phyloP scores from a whole-genome alignment of 1,140 invertebrate genomes.

The Chymomyza costata region DNA sequence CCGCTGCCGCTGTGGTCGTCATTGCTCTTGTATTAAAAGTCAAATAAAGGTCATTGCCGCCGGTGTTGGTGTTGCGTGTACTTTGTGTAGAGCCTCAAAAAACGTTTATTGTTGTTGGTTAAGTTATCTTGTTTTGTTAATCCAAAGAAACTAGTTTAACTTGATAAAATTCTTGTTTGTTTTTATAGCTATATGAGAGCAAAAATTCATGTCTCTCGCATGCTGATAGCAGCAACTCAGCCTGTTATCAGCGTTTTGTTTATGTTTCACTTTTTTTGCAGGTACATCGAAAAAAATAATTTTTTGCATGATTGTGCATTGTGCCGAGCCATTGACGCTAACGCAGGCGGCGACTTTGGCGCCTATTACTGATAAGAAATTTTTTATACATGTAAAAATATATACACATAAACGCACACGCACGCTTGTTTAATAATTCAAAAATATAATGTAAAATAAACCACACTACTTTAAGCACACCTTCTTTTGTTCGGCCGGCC shows the following conservation, averaged over 20 bases:
- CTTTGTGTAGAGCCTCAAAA: slow-evolving; percentile 47
- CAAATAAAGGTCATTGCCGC: slow-evolving; percentile 66
- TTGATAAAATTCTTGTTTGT: slow-evolving; percentile 49
- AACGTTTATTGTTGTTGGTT: slow-evolving; percentile 60
- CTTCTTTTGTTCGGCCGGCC: no score
- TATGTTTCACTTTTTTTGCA: slow-evolving; percentile 64
- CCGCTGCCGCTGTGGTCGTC: slow-evolving; percentile 49
- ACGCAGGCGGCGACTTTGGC: slow-evolving; percentile 28
- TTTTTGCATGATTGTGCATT: slow-evolving; percentile 40
- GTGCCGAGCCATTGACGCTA: slow-evolving; percentile 29
- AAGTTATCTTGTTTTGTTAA: slow-evolving; percentile 29
- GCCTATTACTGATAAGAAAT: slow-evolving; percentile 51
- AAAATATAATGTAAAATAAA: no score
- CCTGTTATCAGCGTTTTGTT: slow-evolving; percentile 59
- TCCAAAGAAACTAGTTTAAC: slow-evolving; percentile 62
- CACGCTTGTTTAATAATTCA: no score
- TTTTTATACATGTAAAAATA: no score
- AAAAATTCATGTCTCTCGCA: slow-evolving; percentile 17
- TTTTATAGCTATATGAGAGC: slow-evolving; percentile 14
- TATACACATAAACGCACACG: no score
- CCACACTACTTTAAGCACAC: no score
- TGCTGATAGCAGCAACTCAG: slow-evolving; percentile 33
- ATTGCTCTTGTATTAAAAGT: slow-evolving; percentile 43
- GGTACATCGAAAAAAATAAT: slow-evolving; percentile 32
- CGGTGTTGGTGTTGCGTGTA: slow-evolving; percentile 38